Base-by-base conservation (phyloP, 2,113 vertebrate genomes). In the Embiotoca jacksoni region DNA sequence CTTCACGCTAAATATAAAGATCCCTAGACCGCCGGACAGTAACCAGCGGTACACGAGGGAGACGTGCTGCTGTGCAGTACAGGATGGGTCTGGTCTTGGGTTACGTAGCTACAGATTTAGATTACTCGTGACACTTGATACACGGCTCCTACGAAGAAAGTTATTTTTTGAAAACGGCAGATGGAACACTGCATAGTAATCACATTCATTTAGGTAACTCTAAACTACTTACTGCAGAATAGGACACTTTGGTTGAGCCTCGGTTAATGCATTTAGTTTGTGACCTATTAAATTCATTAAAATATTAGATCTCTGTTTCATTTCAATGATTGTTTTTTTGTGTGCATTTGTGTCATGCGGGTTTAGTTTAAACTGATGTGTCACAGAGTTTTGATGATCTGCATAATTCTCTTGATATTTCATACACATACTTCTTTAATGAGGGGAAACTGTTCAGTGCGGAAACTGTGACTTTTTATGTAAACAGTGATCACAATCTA, bases 1-100 rank as follows among this genome's bases (percentile, higher is more conserved):
- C 33, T 16, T 58, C 13, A 4, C 52, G 81, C 84, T 89, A 83
- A 87, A 91, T 85, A 81, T 84, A 90, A 78, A 70, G 75, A 33
- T n/a, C 41, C 46, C 44, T n/a, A 11, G 54, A 47, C 69, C 74
- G 44, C 57, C 31, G 69, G 55, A 72, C 64, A 82, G 75, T 50
- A 64, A 66, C 14, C 46, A 31, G 53, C 65, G 68, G 57, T 33
- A 1, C 30, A 85, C 50, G 77, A 81, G 88, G 74, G 68, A 32
- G 73, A 82, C 35, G 75, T 82, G 84, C 64, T 32, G 54, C 67
- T 71, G 77, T 60, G 33, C 44, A 13, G 33, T 1, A 0, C 50
- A 11, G 72, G 56, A 9, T 16, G n/a, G 58, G 5, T 33, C 4
- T 2, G 49, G 60, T 31, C 33, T 88, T 55, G 32, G 49, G 44